These are phyloP conservation scores for Xiphias gladius DNA, from an alignment of 2,113 vertebrate species.

Conservation along the genomic window DNA sequence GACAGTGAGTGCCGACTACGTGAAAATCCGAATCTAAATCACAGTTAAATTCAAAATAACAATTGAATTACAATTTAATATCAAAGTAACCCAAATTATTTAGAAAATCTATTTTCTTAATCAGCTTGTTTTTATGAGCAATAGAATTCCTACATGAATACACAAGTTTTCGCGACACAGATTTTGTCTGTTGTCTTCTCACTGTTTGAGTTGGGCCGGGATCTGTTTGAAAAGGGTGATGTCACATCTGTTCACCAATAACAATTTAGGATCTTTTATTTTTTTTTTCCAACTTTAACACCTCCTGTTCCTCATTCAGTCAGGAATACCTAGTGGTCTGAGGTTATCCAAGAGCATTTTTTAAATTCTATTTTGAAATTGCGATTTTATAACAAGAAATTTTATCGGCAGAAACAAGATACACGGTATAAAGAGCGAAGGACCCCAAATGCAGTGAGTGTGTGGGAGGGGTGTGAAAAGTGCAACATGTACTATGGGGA, in stretches of 20 bases:
- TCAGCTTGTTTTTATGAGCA: not conserved
- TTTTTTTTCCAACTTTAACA: not conserved
- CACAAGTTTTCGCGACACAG: not conserved
- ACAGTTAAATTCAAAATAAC: not conserved
- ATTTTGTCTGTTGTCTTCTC: not conserved
- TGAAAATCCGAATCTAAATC: not conserved
- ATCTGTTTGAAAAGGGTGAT: conserved; percentile 22
- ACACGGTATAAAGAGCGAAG: not conserved
- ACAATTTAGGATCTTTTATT: too few relatives aligned
- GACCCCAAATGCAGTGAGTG: not conserved
- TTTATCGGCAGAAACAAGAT: not conserved
- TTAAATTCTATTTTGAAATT: not conserved
- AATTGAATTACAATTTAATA: not conserved
- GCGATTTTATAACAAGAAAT: not conserved
- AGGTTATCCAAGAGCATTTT: not conserved
- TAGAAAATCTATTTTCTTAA: not conserved
- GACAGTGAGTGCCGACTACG: not conserved
- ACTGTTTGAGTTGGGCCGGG: not conserved
- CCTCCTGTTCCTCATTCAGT: not conserved
- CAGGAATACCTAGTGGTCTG: not conserved
- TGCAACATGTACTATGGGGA: conserved; percentile 1
- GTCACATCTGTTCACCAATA: conserved; percentile 32
- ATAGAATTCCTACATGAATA: not conserved
- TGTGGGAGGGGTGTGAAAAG: conserved; percentile 17
- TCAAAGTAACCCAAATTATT: not conserved